Evolutionary conservation across 2,797 vertebrate species (phyloP).

Genomic region (Lepilemur ruficaudatus): DNA sequence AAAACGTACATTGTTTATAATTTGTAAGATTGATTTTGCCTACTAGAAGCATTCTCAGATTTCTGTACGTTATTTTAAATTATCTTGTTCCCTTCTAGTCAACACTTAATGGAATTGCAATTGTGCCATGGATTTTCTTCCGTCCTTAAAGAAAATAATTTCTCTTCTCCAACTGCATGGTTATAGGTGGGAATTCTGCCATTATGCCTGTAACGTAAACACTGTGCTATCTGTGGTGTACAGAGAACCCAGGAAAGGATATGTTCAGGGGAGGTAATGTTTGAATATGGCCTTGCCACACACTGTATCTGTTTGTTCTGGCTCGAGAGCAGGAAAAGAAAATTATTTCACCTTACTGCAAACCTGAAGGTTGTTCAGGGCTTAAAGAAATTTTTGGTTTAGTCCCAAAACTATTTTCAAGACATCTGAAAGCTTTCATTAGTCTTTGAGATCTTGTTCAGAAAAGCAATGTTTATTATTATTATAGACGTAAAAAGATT

Average conservation of each 20-base stretch:
- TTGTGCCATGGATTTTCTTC: not conserved
- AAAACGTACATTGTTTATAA: not conserved
- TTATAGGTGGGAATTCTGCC: not conserved
- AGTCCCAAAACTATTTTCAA: constrained; percentile 54
- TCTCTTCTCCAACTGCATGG: not conserved
- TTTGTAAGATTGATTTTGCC: constrained; percentile 17
- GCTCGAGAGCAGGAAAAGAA: constrained; percentile 71
- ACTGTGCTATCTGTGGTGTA: not conserved
- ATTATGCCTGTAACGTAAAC: not conserved
- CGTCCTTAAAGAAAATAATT: not conserved
- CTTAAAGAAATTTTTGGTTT: constrained; percentile 58
- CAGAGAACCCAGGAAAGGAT: constrained; percentile 2
- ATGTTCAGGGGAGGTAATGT: constrained; percentile 69
- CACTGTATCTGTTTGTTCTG: constrained; percentile 74
- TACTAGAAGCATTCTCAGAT: not conserved
- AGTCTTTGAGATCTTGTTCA: not conserved
- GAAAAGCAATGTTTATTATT: not conserved
- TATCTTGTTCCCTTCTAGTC: not conserved
- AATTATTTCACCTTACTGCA: constrained; percentile 60
- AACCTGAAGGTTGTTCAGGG: constrained; percentile 43
- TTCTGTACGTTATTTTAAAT: not conserved
- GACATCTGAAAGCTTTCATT: constrained; percentile 13
- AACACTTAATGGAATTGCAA: not conserved
- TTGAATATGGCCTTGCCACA: constrained; percentile 70
- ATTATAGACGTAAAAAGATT: not conserved